phyloP scores from a whole-genome alignment of 2,888 invertebrate genomes.

The Odontomyia ornata region DNA sequence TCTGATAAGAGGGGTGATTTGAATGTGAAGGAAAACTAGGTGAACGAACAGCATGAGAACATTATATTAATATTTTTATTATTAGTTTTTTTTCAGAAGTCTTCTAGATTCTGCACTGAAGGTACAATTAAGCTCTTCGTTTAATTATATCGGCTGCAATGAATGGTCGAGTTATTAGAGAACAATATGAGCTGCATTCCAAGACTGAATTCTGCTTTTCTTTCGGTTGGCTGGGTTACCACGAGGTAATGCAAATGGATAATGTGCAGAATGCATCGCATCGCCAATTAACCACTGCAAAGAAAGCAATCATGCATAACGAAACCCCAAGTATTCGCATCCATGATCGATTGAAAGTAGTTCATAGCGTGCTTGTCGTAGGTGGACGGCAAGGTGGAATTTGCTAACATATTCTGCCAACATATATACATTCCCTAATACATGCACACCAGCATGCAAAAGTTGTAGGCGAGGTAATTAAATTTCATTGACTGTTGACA shows the following conservation, averaged over 20 bases:
- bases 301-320: slow-evolving; percentile 30
- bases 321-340: slow-evolving; percentile 34
- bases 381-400: background rate
- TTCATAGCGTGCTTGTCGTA: background rate
- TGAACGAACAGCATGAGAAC: slow-evolving; percentile 1
- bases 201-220: background rate
- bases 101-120: no score
- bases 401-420: background rate
- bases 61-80: slow-evolving; percentile 1
- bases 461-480: slow-evolving; percentile 23
- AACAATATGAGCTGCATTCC: background rate
- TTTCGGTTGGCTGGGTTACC: background rate
- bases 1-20: background rate
- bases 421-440: background rate
- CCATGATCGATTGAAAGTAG: slow-evolving; percentile 39
- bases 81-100: background rate
- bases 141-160: no score
- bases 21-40: background rate
- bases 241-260: background rate
- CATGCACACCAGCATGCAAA: background rate
- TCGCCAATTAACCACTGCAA: background rate
- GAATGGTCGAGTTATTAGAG: background rate
- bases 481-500: slow-evolving; percentile 42
- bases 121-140: no score
- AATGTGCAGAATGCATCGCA: background rate